Base-by-base conservation (phyloP, 2,113 vertebrate genomes). In the Holacanthus passer region DNA sequence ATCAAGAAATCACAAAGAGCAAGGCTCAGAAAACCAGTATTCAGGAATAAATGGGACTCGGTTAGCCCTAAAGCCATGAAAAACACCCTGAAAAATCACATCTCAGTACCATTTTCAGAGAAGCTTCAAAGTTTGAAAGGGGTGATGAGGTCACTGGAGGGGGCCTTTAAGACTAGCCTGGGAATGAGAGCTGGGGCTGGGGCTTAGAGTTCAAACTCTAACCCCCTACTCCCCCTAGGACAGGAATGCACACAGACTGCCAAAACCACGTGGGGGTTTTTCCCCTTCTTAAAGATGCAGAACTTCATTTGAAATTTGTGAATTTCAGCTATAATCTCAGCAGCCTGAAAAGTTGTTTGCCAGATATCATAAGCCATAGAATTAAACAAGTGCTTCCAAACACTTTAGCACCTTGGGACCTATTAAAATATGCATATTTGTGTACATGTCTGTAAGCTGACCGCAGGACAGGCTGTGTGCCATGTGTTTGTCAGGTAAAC, bases 131-230 rank as follows among this genome's bases (percentile, higher is more conserved):
- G 81, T 90, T 66, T 88, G 79, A 90, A 91, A 86, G 81, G 83
- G 83, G 84, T 86, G 93, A 91, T 89, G 86, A 88, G 87, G 91
- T 93, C 88, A 91, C 84, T 39, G 55, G 82, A 89, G 88, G 89
- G 84, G 85, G 83, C 63, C 84, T 88, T 88, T 89, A 88, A 92
- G 86, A 88, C 58, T 39, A 82, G 87, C 88, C 89, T 92, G 90
- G 91, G 93, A 92, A 92, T 87, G 82, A 81, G 84, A 60, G 66
- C 72, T 53, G 83, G 63, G 81, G 86, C 85, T 81, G 62, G 19
- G 79, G 69, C 59, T 90, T 78, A 37, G 69, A 84, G 87, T 87
- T 91, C 73, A 86, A 86, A 84, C 83, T 86, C 79, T 72, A 73
- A 79, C 67, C 53, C 76, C 75, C 56, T 19, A 1, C 58, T 35